Evolutionary conservation across 2,797 vertebrate species (phyloP).

Genomic region (Miichthys miiuy): DNA sequence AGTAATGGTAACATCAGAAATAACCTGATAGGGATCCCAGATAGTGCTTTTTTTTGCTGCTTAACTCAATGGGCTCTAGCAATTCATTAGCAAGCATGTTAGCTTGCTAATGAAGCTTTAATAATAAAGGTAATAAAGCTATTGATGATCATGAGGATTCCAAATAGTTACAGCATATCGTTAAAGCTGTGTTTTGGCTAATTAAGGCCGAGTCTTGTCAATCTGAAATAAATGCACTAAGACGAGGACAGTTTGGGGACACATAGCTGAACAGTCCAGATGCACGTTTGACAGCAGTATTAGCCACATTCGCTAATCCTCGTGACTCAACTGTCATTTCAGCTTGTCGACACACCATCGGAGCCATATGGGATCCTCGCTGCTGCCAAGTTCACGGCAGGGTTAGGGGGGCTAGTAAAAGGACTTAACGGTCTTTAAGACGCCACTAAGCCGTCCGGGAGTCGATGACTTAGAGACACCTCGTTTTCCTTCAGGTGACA

Average conservation of each 20-base stretch:
- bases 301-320: conserved; percentile 47
- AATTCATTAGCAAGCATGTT: accelerated
- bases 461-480: conserved; percentile 14
- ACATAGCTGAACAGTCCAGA: conserved; percentile 31
- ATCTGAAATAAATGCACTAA: conserved; percentile 14
- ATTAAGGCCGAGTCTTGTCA: neutral
- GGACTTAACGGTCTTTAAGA: conserved; percentile 24
- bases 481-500: neutral
- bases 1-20: too few relatives aligned
- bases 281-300: conserved; percentile 31
- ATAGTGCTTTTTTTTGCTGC: too few relatives aligned
- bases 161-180: neutral
- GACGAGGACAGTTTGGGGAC: conserved; percentile 37
- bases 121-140: neutral
- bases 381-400: conserved; percentile 7
- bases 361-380: conserved; percentile 29
- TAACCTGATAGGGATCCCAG: too few relatives aligned
- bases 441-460: conserved; percentile 21
- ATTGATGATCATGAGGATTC: neutral
- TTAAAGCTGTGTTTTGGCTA: neutral
- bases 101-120: neutral
- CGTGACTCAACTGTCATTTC: conserved; percentile 38
- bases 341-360: conserved; percentile 30
- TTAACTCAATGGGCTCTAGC: too few relatives aligned
- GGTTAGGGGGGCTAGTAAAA: conserved; percentile 16